Evolutionary conservation across 2,113 vertebrate species (phyloP).

Genomic region (Nycticebus coucang): DNA sequence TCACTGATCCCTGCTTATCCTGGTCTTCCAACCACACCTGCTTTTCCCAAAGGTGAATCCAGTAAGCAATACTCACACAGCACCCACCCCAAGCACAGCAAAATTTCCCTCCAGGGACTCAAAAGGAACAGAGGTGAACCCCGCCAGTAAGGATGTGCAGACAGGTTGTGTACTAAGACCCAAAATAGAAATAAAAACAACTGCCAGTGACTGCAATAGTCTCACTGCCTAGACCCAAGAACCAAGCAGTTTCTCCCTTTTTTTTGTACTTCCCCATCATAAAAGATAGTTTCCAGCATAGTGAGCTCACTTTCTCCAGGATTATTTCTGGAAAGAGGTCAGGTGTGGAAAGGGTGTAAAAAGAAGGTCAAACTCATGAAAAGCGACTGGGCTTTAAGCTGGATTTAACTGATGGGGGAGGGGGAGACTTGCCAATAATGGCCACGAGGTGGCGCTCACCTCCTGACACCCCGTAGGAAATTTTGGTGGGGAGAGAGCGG

Average conservation of each 20-base stretch:
- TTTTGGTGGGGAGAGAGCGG: too few species aligned
- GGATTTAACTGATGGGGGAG: background rate
- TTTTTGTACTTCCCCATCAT: background rate
- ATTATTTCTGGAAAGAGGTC: background rate
- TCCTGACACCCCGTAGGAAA: background rate
- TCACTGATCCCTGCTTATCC: background rate
- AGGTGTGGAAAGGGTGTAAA: fast-evolving
- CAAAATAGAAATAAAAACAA: background rate
- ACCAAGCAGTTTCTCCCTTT: background rate
- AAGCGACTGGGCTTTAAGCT: background rate
- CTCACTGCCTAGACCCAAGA: background rate
- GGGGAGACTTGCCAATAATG: background rate
- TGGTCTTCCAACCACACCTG: background rate
- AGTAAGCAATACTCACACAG: background rate
- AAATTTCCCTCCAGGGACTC: background rate
- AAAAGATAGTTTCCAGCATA: background rate
- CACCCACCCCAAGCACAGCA: background rate
- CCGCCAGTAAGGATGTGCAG: background rate
- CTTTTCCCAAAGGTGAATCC: background rate
- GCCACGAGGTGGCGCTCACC: background rate
- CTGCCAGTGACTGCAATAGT: background rate
- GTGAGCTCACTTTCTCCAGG: background rate
- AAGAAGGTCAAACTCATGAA: background rate
- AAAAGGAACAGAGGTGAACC: background rate
- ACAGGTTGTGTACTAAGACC: background rate